Base-by-base conservation (phyloP, 2,113 vertebrate species). In the Rhabdornis inornatus region DNA sequence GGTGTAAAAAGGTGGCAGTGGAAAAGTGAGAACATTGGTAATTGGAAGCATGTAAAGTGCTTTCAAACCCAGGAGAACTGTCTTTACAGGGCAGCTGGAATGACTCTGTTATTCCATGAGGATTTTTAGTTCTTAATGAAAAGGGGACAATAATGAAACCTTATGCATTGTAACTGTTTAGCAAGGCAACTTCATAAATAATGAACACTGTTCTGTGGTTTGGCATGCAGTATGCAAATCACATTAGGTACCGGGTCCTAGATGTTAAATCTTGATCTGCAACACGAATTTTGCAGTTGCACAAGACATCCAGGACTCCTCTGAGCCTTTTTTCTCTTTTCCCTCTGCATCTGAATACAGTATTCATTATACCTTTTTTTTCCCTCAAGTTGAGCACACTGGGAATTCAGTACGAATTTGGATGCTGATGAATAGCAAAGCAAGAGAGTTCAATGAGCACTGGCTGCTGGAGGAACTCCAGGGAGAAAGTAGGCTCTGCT, bases 201-300 rank as follows among this genome's bases (percentile, higher is more conserved):
- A 31, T 15, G 37, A 89, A 14, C 27, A 9, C 23, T 80, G 55
- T 52, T 75, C 30, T 60, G 64, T 77, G 35, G 3, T 64, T 87
- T 50, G 78, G 49, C 15, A 17, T 19, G n/a, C 18, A 37, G 13
- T 24, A 13, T 18, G 27, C 4, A 13, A 76, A 61, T 57, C 20
- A 37, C 13, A 2, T 82, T 40, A 61, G 33, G 13, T 42, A 19
- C 0, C 0, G 5, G 9, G 35, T 61, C 18, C 30, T 76, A 25
- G 44, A 68, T 70, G 23, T 61, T 47, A 47, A 55, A 83, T 59
- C 39, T 23, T 2, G 27, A 57, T 16, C 55, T 87, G 60, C 60
- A 82, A 49, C 71, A 68, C 27, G 0, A 74, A 28, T 91, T 83
- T 31, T 72, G 31, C 59, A 71, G 47, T 72, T 64, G 30, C 39